Evolutionary conservation across 2,888 invertebrate species (phyloP), one percentile per base, ranked within the genome.

Genomic region (Lepeophtheirus nordmannii): DNA sequence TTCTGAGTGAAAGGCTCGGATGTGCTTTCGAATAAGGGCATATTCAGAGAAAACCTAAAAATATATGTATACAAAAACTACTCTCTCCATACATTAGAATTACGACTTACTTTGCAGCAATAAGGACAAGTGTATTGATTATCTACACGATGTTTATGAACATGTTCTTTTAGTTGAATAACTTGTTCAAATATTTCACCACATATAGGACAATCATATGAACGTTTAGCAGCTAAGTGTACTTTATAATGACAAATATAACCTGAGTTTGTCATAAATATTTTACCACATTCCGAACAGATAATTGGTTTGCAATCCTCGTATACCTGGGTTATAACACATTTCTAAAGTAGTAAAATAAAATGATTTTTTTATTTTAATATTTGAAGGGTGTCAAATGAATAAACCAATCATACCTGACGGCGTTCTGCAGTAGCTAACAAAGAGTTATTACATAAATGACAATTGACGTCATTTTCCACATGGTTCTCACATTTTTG

Each of bases 181-280:
- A 84, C 79, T 71, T 83, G 82, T 69, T 82, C 82, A 72, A 85
- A 87, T 14, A 80, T 78, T 71, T 82, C 79, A 67, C 81, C 80
- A 73, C 87, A 87, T 72, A 86, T 83, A 0, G 85, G 83, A 73
- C 87, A 87, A 72, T 84, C 82, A 71, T 84, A 85, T 64, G 80
- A 78, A 71, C 82, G 82, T 69, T 73, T 73, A 64, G 80, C 80
- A 67, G 82, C 81, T 69, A 77, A 75, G 72, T 86, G 86, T 7
- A 82, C 82, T 75, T 85, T 85, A 68, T 83, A 74, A 73, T 87
- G 86, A 70, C 85, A 84, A 1, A 83, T 80, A 23, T 86, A 75
- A 3, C 86, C 85, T 0, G 85, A 83, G 72, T 84, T 83, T 70
- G 83, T 86, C 72, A 85, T 78, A 74, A 86, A 85, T 64, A 82